Conservation (phyloP, 2,797 vertebrate genomes). For the Petrocephalus schoutedeni region DNA sequence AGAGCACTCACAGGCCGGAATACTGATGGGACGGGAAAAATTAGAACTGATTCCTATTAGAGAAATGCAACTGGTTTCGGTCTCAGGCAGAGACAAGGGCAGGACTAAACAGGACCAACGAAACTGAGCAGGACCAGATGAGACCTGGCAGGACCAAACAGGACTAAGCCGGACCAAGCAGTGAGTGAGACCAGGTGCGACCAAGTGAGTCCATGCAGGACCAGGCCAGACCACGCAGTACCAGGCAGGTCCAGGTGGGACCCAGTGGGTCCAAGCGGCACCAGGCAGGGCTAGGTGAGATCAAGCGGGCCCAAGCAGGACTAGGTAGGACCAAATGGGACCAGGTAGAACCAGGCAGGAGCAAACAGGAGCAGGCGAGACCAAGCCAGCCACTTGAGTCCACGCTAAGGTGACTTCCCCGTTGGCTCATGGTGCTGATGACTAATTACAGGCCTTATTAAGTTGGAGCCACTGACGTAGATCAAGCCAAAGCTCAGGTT, state of each 20-base stretch:
- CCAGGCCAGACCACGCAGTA: neutral
- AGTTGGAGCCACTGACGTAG: neutral
- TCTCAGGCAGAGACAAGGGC: neutral
- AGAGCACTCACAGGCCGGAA: neutral
- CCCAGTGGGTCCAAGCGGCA: neutral
- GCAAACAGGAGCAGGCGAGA: neutral
- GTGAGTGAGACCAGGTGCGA: too few relatives aligned
- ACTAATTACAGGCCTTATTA: neutral
- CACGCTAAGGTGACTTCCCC: neutral
- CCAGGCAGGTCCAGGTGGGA: neutral
- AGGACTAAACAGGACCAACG: neutral
- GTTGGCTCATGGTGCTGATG: neutral
- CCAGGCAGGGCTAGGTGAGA: neutral
- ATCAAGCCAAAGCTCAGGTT: neutral
- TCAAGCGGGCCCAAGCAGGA: neutral
- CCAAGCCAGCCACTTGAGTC: neutral
- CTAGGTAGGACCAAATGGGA: neutral
- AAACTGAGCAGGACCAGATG: neutral
- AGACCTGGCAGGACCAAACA: neutral
- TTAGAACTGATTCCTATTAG: neutral
- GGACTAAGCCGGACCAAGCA: too few relatives aligned
- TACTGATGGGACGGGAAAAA: neutral
- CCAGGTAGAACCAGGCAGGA: neutral
- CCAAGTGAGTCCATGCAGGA: neutral
- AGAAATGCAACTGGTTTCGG: neutral